These are phyloP conservation scores for Pluvianellus socialis DNA, from an alignment of 2,113 vertebrate genomes.

Conservation along the genomic window DNA sequence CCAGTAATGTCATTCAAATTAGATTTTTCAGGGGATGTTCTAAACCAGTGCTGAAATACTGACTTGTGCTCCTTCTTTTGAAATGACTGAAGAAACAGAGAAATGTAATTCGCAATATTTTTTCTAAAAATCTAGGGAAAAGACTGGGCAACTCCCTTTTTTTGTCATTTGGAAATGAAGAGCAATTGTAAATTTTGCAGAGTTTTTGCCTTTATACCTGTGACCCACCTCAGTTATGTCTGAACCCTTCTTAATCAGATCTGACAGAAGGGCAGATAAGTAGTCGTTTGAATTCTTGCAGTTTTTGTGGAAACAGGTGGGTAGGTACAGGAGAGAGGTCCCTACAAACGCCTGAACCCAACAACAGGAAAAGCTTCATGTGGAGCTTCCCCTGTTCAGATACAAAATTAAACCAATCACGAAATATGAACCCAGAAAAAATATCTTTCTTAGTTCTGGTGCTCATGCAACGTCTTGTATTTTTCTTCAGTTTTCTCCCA, in stretches of 20 bases:
- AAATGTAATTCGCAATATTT: not conserved
- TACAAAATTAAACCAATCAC: not conserved
- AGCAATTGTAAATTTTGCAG: not conserved
- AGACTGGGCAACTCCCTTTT: not conserved
- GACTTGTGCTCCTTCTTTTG: not conserved
- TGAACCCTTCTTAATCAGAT: not conserved
- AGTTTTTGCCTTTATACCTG: not conserved
- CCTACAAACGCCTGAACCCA: not conserved
- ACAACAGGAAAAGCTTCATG: not conserved
- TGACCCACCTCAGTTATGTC: not conserved
- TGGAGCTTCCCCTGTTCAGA: not conserved
- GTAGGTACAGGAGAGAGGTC: not conserved
- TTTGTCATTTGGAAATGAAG: not conserved
- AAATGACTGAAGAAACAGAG: not conserved
- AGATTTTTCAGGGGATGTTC: not conserved
- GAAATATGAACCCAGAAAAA: not conserved
- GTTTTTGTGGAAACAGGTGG: not conserved
- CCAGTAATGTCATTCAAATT: constrained; percentile 59
- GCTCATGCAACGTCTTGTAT: not conserved
- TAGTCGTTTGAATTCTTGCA: not conserved
- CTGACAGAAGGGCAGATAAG: constrained; percentile 19
- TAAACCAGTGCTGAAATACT: not conserved
- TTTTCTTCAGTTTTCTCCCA: not conserved
- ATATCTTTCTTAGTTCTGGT: not conserved
- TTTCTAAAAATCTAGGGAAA: not conserved